Base-by-base conservation (phyloP, 2,797 vertebrate genomes). In the Anguilla pacifica region DNA sequence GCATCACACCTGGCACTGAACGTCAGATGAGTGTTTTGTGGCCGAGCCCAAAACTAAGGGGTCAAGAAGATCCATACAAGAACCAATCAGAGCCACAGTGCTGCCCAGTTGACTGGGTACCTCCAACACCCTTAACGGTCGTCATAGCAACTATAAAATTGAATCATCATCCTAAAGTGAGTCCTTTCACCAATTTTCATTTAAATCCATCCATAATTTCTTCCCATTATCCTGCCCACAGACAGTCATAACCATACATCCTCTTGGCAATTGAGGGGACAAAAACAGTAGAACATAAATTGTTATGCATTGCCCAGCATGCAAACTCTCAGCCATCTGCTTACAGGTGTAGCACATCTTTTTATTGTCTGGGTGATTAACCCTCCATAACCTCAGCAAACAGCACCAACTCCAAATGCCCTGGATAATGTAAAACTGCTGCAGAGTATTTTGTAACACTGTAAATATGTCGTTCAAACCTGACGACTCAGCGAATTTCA, bases 91-190 rank as follows among this genome's bases (percentile, higher is more conserved):
- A 11, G 0, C 46, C 19, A 15, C 19, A 79, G 35, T 79, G 39
- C 17, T 46, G 19, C 39, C 31, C 74, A 51, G 28, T 49, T 22
- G 3, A 82, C 43, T 9, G 79, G 74, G 15, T 79, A 79, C 46
- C 46, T 51, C 79, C 25, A 10, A 5, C 22, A 51, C 79, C 79
- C 43, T 82, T 49, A 82, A 82, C 22, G n/a, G 79, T 82, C 51
- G 79, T 82, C 79, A 49, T 82, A 82, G 79, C 46, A 51, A 82
- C 46, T 3, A 25, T 25, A n/a, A 82, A 82, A 82, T 49, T 51
- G 35, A 35, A 19, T 46, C 35, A 79, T 79, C 19, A 19, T 79
- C 19, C 74, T 25, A 51, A 82, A 82, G 43, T 19, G 22, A 82
- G 43, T 51, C 6, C 79, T 82, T 51, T 10, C 22, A 25, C 35